Evolutionary conservation across 2,888 invertebrate species (phyloP), one percentile per base, ranked within the genome.

Genomic region (Celastrina argiolus): DNA sequence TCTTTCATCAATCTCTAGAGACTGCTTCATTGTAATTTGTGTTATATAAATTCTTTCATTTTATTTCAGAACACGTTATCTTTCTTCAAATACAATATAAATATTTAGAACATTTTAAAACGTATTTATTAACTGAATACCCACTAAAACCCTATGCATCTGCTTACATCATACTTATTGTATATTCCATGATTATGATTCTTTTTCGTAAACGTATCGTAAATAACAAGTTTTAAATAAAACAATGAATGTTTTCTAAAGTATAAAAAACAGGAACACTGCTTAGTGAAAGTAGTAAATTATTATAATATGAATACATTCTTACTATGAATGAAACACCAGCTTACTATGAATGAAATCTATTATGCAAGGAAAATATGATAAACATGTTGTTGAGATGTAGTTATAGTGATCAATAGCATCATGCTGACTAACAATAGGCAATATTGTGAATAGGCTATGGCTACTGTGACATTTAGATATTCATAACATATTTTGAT

Each of bases 151-250:
- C n/a, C 31, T 31, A n/a, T 56, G 26, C 28, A 2, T 28, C 7
- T n/a, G 58, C 31, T 58, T 58, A 58, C 58, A 58, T 58, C 58
- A 58, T 58, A 58, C 28, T 5, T 58, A 31, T 31, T 7, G 58
- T 58, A 58, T 31, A 58, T 31, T 26, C 7, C 16, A 31, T 58
- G 58, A 31, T 16, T 7, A 58, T n/a, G n/a, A 1, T 28, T 14
- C 7, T 7, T 58, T 58, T 31, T 31, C 8, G n/a, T 58, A 31
- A 28, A 31, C 28, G 31, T 16, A 31, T 56, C n/a, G n/a, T 31
- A 31, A 16, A 31, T 31, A 58, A n/a, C 10, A n/a, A n/a, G n/a
- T n/a, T n/a, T 28, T 58, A 58, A n/a, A 45, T 18, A 8, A 8
- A 3, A 18, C 18, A 8, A n/a, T 45, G 8, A 45, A 18, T 6